A percentile compares a stretch with the other conserved stretches of the same genome.
Evolutionary conservation across 2,888 invertebrate species (phyloP).

Genomic region (Brachyptera risi): DNA sequence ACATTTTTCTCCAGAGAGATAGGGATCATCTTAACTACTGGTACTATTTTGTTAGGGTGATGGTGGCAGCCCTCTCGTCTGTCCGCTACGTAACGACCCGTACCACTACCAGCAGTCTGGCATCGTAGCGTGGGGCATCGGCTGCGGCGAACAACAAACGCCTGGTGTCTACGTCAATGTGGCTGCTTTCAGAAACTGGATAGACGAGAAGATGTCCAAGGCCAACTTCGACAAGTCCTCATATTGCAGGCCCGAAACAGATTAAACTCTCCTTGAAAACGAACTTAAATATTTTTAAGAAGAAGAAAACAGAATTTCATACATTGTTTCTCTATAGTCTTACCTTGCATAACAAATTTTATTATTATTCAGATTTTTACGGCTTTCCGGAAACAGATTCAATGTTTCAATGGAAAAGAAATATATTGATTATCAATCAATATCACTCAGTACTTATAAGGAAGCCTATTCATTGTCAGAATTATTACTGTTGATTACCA

Average conservation of each 20-base stretch:
- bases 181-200: constrained; percentile 47
- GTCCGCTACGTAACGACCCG: constrained; percentile 54
- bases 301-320: not conserved
- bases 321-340: not conserved
- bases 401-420: no score
- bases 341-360: no score
- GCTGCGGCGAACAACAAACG: constrained; percentile 47
- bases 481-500: no score
- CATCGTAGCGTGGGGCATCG: constrained; percentile 52
- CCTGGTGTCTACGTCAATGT: constrained; percentile 53
- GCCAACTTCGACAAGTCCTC: constrained; percentile 27
- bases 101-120: constrained; percentile 54
- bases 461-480: no score
- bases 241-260: not conserved
- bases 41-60: constrained; percentile 50
- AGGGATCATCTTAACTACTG: not conserved
- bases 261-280: not conserved
- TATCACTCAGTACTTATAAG: no score
- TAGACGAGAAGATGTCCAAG: constrained; percentile 41
- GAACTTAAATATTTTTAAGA: not conserved
- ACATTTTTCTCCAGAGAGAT: no score
- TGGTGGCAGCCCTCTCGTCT: constrained; percentile 75
- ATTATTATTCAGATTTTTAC: no score
- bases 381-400: no score
- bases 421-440: no score